Evolutionary conservation across 2,888 invertebrate genomes (phyloP).

Genomic region (Nezara viridula): DNA sequence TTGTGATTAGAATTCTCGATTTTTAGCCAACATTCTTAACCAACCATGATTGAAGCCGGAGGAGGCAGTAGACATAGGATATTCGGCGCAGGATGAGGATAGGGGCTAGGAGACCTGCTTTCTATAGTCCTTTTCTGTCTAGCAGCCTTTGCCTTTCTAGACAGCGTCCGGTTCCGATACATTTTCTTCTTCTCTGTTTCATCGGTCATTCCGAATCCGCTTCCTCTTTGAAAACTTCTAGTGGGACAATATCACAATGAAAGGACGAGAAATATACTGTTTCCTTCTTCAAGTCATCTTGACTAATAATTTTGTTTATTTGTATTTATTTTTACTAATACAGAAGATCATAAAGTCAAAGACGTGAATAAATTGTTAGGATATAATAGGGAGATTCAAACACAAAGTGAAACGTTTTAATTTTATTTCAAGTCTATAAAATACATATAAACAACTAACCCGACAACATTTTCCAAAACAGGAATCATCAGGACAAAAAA

Average conservation of each 20-base stretch:
- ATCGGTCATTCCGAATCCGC: slow-evolving; percentile 20
- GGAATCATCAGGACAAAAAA: no score
- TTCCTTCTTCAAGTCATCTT: background rate
- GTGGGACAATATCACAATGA: background rate
- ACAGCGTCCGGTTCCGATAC: slow-evolving; percentile 20
- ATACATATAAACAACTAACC: no score
- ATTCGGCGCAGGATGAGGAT: slow-evolving; percentile 27
- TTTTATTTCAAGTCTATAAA: no score
- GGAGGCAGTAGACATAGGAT: background rate
- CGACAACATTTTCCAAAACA: no score
- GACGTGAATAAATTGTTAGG: no score
- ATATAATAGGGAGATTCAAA: no score
- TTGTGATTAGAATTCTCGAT: background rate
- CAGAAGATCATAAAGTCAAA: no score
- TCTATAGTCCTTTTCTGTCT: slow-evolving; percentile 47
- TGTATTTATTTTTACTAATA: no score
- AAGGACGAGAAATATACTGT: background rate
- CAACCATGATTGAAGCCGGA: background rate
- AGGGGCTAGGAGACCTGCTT: slow-evolving; percentile 48
- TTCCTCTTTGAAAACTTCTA: background rate
- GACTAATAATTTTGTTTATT: background rate
- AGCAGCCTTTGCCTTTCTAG: slow-evolving; percentile 43
- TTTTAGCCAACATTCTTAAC: background rate
- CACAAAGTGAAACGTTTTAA: no score
- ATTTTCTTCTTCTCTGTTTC: background rate